Base-by-base conservation (phyloP, 2,888 invertebrate genomes). In the Falcaria lacertinaria region DNA sequence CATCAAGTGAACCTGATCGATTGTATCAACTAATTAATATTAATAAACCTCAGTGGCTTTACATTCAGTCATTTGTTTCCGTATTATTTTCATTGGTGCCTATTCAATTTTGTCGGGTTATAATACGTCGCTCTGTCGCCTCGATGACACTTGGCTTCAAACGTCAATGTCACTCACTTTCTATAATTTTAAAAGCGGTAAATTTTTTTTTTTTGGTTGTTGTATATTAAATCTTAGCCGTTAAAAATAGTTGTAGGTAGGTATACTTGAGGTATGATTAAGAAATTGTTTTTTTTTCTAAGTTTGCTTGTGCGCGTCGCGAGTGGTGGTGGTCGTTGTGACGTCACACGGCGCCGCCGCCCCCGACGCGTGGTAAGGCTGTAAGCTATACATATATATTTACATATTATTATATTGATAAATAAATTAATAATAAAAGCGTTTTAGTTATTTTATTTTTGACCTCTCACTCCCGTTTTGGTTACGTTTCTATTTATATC, bases 381-480 rank as follows among this genome's bases (percentile, higher is more conserved):
- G 86, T 89, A 87, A 87, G 85, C 84, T 87, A 87, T 80, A 87
- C 81, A 78, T 79, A 25, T 22, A 37, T 83, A 87, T 87, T 88
- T 85, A 89, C 85, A 88, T 88, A 87, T 86, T 67, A 78, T 82
- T 87, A 88, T 89, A 89, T 88, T 87, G 82, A 84, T 89, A 86
- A 87, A 88, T 89, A 88, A 87, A 89, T 87, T 86, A 87, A 89
- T 87, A 81, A 86, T 82, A 87, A 87, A 88, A 84, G 65, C 50
- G 52, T 7, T 48, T 45, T 41, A 11, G 52, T 35, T 47, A 22
- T 68, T 73, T 76, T 64, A 61, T 67, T 69, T 70, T 42, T 11
- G 2, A 7, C 28, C 11, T 28, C 2, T 28, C 11, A 1, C 11
- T 11, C 3, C 7, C 6, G 5, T 25, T 8, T 6, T 8, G 8